Evolutionary conservation across 2,888 invertebrate species (phyloP), one percentile per base, ranked within the genome.

Genomic region (Cylindroiulus punctatus): DNA sequence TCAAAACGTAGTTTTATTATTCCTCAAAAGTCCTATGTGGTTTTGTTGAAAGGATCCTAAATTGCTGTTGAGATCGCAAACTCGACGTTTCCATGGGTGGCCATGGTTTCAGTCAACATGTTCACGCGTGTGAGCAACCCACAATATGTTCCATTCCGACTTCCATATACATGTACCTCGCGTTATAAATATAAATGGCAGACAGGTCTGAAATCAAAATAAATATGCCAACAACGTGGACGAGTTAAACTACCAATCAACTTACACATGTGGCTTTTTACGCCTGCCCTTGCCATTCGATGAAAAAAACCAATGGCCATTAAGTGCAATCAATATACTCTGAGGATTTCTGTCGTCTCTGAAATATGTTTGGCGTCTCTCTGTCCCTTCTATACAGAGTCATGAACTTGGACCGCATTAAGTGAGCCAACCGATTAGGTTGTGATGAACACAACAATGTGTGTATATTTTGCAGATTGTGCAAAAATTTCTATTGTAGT

Each of bases 191-290:
- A 76, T 76, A 76, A 76, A 76, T 76, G 76, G 76, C 76, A 76
- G 76, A 76, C 76, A 30, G 76, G 76, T 76, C 76, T 76, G 76
- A 76, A 76, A 76, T 76, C 76, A 76, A 76, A 76, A 76, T 76
- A 76, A 76, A 30, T 76, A 76, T 76, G 76, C 76, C 76, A 76
- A 76, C 76, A 76, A 76, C 76, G 30, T 30, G 76, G 26, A 30
- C 26, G 76, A 26, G 30, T 30, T 30, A 26, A 76, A 76, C 76
- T 76, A 76, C 30, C 76, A 30, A 76, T 76, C 76, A 30, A 76
- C 30, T 76, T 76, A 12, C 76, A 30, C 76, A 76, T 76, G 17
- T 30, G 76, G 76, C 26, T 30, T 76, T 76, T 76, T 76, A 14
- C 76, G 12, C 17, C 17, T 30, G 30, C 26, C 30, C 30, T 17